Evolutionary conservation across 1,140 invertebrate genomes (phyloP), one percentile per base, ranked within the genome.

Genomic region (Ceratosolen fusciceps): DNA sequence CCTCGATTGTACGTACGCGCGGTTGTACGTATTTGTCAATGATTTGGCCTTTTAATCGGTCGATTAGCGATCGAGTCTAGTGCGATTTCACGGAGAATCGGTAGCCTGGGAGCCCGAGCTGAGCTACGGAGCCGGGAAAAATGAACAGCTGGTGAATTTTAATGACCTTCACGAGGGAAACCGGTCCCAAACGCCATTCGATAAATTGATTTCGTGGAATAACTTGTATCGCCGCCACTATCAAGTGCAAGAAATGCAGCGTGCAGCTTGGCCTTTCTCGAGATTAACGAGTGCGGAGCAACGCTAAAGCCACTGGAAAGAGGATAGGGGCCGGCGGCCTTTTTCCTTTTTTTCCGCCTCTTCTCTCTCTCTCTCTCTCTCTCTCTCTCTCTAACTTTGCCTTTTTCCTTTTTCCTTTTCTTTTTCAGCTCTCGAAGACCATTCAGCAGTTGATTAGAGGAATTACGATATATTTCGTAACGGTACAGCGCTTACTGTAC

Each of bases 361-460:
- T n/a, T n/a, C n/a, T n/a, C n/a, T n/a, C n/a, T n/a, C n/a, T n/a
- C n/a, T n/a, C n/a, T n/a, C n/a, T n/a, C n/a, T n/a, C n/a, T n/a
- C n/a, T n/a, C n/a, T n/a, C n/a, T n/a, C n/a, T n/a, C n/a, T n/a
- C n/a, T n/a, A n/a, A n/a, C n/a, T n/a, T n/a, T n/a, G n/a, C n/a
- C n/a, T n/a, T n/a, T n/a, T n/a, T n/a, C n/a, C n/a, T n/a, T n/a
- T n/a, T n/a, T n/a, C n/a, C n/a, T n/a, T n/a, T n/a, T n/a, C n/a
- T 65, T 37, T 65, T 65, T 37, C 37, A 14, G 19, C 14, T 43
- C 14, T 65, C 16, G 21, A 65, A 37, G 60, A 16, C 31, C 10
- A 65, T 65, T 65, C 60, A 31, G 19, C 34, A 1, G 31, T 65
- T 65, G 80, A 85, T 87, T 79, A 65, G 58, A 62, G 58, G 60